Base-by-base conservation (phyloP, 2,113 vertebrate species). In the Hippopotamus amphibius region DNA sequence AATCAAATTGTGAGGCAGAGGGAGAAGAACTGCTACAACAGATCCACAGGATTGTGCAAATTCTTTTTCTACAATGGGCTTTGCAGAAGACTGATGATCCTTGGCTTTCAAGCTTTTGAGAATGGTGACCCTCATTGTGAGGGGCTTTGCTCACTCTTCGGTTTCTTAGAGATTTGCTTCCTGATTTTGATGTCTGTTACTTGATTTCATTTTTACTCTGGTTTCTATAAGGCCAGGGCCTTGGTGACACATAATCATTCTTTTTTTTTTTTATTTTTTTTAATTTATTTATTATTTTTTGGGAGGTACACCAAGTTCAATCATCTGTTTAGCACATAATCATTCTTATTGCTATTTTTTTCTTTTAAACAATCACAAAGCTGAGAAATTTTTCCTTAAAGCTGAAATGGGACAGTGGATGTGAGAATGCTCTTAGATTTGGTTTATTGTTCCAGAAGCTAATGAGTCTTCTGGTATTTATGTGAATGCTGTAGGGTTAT, bases 391-490 rank as follows among this genome's bases (percentile, higher is more conserved):
- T 95, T 87, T 55, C 28, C 84, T 84, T 41, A 71, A 41, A 76
- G 91, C 30, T 93, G 61, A 94, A 95, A 90, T 93, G 50, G 68
- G 46, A 71, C n/a, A 92, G 14, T 14, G 79, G 61, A 92, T 66
- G 82, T 7, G 17, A 83, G 41, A 92, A 53, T 90, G 30, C 91
- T 93, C 53, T 95, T 85, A 83, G 57, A 6, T 97, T 98, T 85
- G 79, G 6, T 53, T 0, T 0, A 13, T 84, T 61, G n/a, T 83
- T 97, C 50, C 88, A 93, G 71, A 96, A 98, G 85, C 93, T 91
- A 94, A 79, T 74, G 50, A 90, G 66, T 87, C 76, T 94, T 7
- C 15, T 95, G 76, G 3, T 76, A 30, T 97, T 50, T 86, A 33
- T 83, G 6, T 84, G 28, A 30, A 68, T 90, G 61, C 55, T 59